Evolutionary conservation across 2,797 vertebrate species (phyloP), one percentile per base, ranked within the genome.

Genomic region (Nannoperca australis): DNA sequence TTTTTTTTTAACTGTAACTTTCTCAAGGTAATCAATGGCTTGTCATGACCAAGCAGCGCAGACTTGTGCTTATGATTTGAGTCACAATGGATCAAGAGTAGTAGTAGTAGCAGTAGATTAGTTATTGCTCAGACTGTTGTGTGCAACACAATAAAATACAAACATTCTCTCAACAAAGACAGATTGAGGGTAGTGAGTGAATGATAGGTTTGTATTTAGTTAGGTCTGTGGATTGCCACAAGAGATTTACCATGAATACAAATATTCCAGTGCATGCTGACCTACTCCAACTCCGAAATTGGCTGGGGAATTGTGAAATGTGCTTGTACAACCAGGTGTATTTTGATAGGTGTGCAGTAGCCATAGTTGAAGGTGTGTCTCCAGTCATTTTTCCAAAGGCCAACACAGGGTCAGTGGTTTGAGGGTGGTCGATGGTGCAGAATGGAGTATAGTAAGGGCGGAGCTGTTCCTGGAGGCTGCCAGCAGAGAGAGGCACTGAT

Each of bases 381-480:
- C 8, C 27, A 56, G 71, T 58, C 73, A 77, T 91, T 74, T 79
- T 74, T 68, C 54, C 69, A 87, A 85, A 91, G 90, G 88, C 89
- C 86, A 94, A 84, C 49, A 66, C 77, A 67, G 81, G 90, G 92
- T 95, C 92, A 94, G 84, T 27, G 42, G 76, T 87, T 73, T 78
- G 84, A 92, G 81, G 87, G 90, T 93, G 92, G 93, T 90, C 90
- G 49, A 58, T 0, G 51, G 56, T 63, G 77, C 60, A 56, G 73
- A 66, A 71, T 67, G 50, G 59, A 71, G 14, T 11, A 6, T 34
- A 60, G 62, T 27, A 34, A 86, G 69, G 72, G 76, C 27, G 47
- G 74, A 81, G 81, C 72, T 67, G 54, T 62, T 87, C 42, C 36
- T 70, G 32, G n/a, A 69, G 49, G 36, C 62, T 73, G 67, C 86